Base-by-base conservation (phyloP, 2,888 invertebrate species). In the Leucophenga maculata region DNA sequence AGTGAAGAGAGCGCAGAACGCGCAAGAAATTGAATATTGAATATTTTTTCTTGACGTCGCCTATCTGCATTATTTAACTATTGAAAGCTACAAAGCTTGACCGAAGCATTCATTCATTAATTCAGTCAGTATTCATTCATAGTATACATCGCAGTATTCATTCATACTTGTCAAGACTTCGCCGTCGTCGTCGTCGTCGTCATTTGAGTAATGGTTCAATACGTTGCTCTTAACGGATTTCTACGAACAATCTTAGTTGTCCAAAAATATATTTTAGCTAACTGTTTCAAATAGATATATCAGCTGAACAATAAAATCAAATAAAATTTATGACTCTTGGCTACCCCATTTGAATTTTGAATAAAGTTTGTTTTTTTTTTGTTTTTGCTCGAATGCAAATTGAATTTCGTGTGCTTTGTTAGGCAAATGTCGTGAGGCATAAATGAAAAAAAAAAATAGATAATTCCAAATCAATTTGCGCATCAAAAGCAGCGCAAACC, bases 241-340 rank as follows among this genome's bases (percentile, higher is more conserved):
- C 13, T 16, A 4, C 48, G 48, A 48, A 1, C 39, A 9, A 11
- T 26, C 26, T 22, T 13, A 55, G 55, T 9, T 55, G 55, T 22
- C 20, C 13, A 55, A 22, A 55, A 55, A 55, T 57, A 57, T 26
- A 69, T 59, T 68, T 59, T 46, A 65, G 65, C 67, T 75, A 75
- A 75, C 73, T 75, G 75, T 75, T 75, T 62, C 69, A 75, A 73
- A 75, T 73, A 74, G 72, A 74, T 71, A 76, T 65, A 72, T 69
- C 72, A 72, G 31, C 64, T 57, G 64, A 39, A 39, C 69, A 44
- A 31, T 54, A 44, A 20, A 50, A 39, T 22, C 16, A 14, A 16
- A 52, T 52, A 50, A 69, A 71, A 75, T 79, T 80, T 77, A 78
- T 72, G 76, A 77, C 69, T 74, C 14, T 52, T 60, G 48, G 52